Conservation (phyloP, 2,888 invertebrate species). For the Pocota personata region DNA sequence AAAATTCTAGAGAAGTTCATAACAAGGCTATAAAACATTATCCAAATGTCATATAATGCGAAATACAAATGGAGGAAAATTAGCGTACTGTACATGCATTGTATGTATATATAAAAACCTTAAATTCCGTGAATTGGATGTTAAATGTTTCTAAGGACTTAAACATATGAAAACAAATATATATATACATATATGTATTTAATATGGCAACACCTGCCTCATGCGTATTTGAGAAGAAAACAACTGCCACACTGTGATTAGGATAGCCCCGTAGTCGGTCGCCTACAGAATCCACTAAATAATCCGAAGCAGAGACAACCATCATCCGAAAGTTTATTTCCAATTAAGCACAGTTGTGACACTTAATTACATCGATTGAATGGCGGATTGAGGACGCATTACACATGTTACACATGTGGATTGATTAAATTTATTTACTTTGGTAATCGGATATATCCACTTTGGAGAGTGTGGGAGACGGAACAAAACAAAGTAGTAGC, state of each 20-base stretch:
- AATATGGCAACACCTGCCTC: conserved; percentile 22
- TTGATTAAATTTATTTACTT: conserved; percentile 48
- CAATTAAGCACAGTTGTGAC: conserved; percentile 66
- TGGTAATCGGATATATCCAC: conserved; percentile 18
- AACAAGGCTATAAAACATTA: no score
- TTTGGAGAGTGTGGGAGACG: not conserved
- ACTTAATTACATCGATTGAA: conserved; percentile 68
- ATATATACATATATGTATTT: no score
- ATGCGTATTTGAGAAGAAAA: conserved; percentile 30
- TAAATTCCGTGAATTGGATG: not conserved
- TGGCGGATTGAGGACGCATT: conserved; percentile 51
- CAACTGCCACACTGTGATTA: conserved; percentile 50
- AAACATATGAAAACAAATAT: no score
- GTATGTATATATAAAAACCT: no score
- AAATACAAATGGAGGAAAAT: no score
- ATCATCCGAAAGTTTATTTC: conserved; percentile 55
- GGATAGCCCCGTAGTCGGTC: conserved; percentile 15
- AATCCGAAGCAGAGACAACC: conserved; percentile 47
- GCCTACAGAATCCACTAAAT: conserved; percentile 55
- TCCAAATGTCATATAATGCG: no score
- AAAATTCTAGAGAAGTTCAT: no score
- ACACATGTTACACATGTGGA: conserved; percentile 53
- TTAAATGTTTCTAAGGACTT: no score
- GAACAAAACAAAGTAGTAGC: not conserved
- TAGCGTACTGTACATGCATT: no score